phyloP scores from a whole-genome alignment of 2,888 invertebrate species.

The Tuberolachnus salignus region DNA sequence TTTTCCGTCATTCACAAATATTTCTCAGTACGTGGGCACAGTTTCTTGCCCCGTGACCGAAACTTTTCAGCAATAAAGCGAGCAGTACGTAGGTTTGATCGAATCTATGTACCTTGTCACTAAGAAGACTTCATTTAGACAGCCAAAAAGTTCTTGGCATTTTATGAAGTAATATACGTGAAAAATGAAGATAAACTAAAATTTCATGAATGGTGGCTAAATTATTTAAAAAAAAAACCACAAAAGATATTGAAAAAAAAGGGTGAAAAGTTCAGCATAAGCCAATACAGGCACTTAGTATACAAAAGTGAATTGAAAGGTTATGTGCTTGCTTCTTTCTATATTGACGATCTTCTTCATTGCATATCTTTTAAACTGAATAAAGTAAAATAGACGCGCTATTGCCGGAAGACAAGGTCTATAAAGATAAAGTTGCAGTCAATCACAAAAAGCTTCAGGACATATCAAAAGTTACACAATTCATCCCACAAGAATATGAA shows the following conservation, averaged over 20 bases:
- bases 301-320: conserved; percentile 1
- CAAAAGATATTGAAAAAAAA: conserved; percentile 41
- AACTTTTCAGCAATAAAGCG: too few species aligned
- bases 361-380: conserved; percentile 20
- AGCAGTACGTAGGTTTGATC: conserved; percentile 57
- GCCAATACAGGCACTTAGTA: conserved; percentile 25
- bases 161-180: conserved; percentile 46
- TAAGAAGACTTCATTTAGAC: conserved; percentile 52
- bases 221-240: conserved; percentile 48
- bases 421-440: conserved; percentile 27
- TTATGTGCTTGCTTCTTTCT: conserved; percentile 19
- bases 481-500: conserved; percentile 22
- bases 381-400: conserved; percentile 23
- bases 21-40: too few species aligned
- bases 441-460: conserved; percentile 26
- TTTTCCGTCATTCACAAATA: conserved; percentile 58
- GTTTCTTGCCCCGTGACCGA: too few species aligned
- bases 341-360: conserved; percentile 16
- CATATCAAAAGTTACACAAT: conserved; percentile 35
- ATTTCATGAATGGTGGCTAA: conserved; percentile 55
- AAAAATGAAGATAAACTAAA: conserved; percentile 52
- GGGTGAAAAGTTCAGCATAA: conserved; percentile 47
- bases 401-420: neutral
- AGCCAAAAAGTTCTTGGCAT: conserved; percentile 49
- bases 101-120: conserved; percentile 56